Evolutionary conservation across 1,140 invertebrate genomes (phyloP).

Genomic region (Globodera rostochiensis): DNA sequence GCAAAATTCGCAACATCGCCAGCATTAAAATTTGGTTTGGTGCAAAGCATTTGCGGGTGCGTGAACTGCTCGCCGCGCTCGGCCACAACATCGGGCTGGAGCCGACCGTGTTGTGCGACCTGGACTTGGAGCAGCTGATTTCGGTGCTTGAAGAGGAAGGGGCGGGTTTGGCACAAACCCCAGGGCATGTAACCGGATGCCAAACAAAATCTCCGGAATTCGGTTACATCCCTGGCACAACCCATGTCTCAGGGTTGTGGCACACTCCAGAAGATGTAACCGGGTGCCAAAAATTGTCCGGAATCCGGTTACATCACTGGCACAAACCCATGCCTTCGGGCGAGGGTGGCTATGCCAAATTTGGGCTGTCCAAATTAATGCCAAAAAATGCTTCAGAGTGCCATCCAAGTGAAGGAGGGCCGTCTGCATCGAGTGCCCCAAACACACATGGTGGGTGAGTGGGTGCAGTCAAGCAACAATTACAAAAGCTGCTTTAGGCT

Average conservation of each 20-base stretch:
- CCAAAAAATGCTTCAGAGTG: constrained; percentile 39
- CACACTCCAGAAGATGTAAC: background rate
- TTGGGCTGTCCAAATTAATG: background rate
- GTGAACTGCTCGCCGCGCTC: constrained; percentile 55
- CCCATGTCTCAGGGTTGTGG: background rate
- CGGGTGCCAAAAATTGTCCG: too few species aligned
- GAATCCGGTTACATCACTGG: too few species aligned
- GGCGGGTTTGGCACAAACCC: background rate
- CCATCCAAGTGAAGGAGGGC: constrained; percentile 60
- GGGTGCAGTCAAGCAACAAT: background rate
- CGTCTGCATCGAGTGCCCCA: constrained; percentile 56
- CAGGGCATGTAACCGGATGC: background rate
- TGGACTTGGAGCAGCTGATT: constrained; percentile 58
- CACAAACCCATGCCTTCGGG: too few species aligned
- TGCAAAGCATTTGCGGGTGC: constrained; percentile 53
- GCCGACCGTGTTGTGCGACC: constrained; percentile 49
- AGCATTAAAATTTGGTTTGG: constrained; percentile 62
- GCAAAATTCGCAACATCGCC: constrained; percentile 57
- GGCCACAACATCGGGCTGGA: constrained; percentile 62
- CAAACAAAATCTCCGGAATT: background rate
- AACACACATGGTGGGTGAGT: constrained; percentile 45
- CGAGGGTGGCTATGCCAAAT: too few species aligned
- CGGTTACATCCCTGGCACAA: too few species aligned
- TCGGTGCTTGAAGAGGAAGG: constrained; percentile 23
- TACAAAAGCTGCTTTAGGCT: background rate